Evolutionary conservation across 2,888 invertebrate genomes (phyloP).

Genomic region (Zonitis immaculata): DNA sequence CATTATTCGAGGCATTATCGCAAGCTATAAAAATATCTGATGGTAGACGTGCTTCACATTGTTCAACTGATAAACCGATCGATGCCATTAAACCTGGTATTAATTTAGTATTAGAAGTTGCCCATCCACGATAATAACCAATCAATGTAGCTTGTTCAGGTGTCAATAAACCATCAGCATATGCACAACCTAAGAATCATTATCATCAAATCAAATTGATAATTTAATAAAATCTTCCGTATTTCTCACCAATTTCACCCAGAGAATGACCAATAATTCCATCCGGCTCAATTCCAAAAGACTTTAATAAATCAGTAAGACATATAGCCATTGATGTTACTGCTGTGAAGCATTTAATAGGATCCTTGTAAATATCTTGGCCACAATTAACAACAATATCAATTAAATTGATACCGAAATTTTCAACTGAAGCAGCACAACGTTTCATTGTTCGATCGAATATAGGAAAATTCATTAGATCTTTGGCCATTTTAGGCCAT

Average conservation of each 20-base stretch:
- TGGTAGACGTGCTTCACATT: conserved; percentile 58
- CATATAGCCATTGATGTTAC: conserved; percentile 65
- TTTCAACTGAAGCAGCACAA: conserved; percentile 51
- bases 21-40: conserved; percentile 79
- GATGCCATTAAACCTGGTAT: conserved; percentile 55
- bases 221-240: not conserved
- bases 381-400: conserved; percentile 51
- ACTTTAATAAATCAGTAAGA: conserved; percentile 74
- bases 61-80: conserved; percentile 53
- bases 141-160: conserved; percentile 57
- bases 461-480: conserved; percentile 55
- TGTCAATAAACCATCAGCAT: conserved; percentile 60
- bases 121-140: conserved; percentile 56
- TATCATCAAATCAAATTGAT: not conserved
- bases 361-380: conserved; percentile 50
- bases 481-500: conserved; percentile 60
- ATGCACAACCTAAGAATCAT: conserved; percentile 53
- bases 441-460: conserved; percentile 56
- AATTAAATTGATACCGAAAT: conserved; percentile 53
- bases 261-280: conserved; percentile 93
- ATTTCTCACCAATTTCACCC: conserved; percentile 65
- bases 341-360: conserved; percentile 55
- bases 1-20: conserved; percentile 79
- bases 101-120: conserved; percentile 41
- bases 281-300: conserved; percentile 73